phyloP scores from a whole-genome alignment of 1,140 invertebrate genomes.

The Ruditapes philippinarum region DNA sequence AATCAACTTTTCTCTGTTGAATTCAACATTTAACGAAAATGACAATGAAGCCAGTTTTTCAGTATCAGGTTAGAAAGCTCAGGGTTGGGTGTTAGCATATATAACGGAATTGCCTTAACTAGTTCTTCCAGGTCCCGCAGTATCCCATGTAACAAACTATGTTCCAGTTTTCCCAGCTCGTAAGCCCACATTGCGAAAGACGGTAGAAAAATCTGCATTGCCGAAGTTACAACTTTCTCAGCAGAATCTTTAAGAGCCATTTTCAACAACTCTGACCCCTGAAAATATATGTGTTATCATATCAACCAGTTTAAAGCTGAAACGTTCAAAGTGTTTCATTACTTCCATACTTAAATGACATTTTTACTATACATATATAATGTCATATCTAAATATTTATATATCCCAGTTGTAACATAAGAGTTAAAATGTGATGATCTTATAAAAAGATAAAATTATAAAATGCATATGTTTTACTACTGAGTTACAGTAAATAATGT shows the following conservation, averaged over 20 bases:
- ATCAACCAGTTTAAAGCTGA: no score
- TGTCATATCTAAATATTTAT: no score
- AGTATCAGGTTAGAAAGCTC: not conserved
- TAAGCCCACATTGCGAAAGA: constrained; percentile 90
- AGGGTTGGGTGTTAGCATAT: not conserved
- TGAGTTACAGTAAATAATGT: no score
- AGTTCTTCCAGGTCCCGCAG: constrained; percentile 84
- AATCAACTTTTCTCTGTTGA: not conserved
- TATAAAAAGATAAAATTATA: no score
- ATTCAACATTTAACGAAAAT: no score
- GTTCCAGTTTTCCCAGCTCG: constrained; percentile 87
- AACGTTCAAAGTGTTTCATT: no score
- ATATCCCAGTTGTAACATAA: no score
- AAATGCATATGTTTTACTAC: no score
- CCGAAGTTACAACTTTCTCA: constrained; percentile 86
- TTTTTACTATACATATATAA: no score
- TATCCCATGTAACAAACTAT: constrained; percentile 83
- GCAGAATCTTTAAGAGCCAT: constrained; percentile 79
- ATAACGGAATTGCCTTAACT: constrained; percentile 81
- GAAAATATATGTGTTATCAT: constrained; percentile 46
- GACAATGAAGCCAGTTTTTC: not conserved
- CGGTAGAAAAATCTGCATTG: constrained; percentile 85
- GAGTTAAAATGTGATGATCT: no score
- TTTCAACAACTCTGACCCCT: constrained; percentile 82
- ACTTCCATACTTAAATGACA: no score